Evolutionary conservation across 2,797 vertebrate species (phyloP).

Genomic region (Xiphorhynchus erythropygius): DNA sequence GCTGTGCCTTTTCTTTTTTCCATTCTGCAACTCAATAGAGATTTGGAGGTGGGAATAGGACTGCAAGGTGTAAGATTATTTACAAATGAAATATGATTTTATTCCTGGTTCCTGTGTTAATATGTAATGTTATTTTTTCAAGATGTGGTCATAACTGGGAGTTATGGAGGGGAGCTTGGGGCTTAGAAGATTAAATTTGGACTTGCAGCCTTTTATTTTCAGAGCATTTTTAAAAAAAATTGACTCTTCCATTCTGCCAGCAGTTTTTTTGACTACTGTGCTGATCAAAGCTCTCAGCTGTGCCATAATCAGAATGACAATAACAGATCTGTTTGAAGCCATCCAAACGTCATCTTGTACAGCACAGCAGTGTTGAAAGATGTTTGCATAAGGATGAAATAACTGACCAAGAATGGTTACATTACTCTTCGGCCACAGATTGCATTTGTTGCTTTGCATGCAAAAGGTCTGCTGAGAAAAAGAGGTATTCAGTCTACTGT

Average conservation of each 20-base stretch:
- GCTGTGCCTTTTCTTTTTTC: neutral
- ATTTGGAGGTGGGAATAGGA: neutral
- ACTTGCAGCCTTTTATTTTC: neutral
- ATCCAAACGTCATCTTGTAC: neutral
- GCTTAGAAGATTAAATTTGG: neutral
- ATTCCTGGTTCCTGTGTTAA: neutral
- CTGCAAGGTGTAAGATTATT: neutral
- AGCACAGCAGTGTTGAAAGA: neutral
- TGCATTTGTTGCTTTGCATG: slow-evolving; percentile 17
- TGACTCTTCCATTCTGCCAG: neutral
- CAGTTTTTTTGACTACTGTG: neutral
- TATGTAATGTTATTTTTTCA: neutral
- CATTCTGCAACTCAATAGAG: neutral
- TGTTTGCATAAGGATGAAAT: neutral
- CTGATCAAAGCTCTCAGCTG: neutral
- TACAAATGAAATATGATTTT: neutral
- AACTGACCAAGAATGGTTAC: neutral
- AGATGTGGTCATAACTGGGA: neutral
- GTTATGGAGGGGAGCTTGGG: neutral
- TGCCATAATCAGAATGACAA: neutral
- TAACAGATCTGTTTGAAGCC: neutral
- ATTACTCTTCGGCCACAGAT: neutral
- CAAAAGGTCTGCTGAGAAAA: slow-evolving; percentile 30
- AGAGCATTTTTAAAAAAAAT: neutral
- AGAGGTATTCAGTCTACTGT: neutral